Evolutionary conservation across 2,113 vertebrate species (phyloP).

Genomic region (Cavia porcellus): DNA sequence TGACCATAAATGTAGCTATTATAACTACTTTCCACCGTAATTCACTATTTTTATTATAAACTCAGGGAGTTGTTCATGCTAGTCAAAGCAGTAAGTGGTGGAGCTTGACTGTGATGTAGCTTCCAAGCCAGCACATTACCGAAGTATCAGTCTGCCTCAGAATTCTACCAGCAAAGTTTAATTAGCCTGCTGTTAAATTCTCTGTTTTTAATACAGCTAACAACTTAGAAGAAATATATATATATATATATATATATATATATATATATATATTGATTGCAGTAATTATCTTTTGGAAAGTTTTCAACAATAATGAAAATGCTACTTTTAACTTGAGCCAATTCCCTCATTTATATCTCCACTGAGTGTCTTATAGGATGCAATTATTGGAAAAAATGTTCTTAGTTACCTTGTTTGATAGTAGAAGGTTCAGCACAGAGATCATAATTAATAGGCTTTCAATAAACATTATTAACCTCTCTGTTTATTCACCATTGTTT

Average conservation of each 20-base stretch:
- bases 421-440: background rate
- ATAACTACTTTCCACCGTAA: background rate
- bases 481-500: background rate
- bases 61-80: background rate
- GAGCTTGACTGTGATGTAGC: background rate
- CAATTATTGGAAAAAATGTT: background rate
- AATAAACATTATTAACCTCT: background rate
- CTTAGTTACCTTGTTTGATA: conserved; percentile 11
- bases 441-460: background rate
- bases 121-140: background rate
- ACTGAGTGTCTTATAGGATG: background rate
- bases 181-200: background rate
- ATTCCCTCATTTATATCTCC: background rate
- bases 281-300: background rate
- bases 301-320: conserved; percentile 31
- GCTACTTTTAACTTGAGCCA: background rate
- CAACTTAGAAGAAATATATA: background rate
- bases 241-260: too few relatives aligned
- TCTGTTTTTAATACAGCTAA: background rate
- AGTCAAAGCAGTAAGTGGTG: background rate
- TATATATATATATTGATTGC: background rate
- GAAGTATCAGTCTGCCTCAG: background rate
- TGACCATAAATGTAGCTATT: background rate
- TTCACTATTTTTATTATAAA: conserved; percentile 35
- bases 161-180: background rate